These are phyloP conservation scores for Isotomurus palustris DNA, from an alignment of 2,888 invertebrate genomes.

Conservation along the genomic window DNA sequence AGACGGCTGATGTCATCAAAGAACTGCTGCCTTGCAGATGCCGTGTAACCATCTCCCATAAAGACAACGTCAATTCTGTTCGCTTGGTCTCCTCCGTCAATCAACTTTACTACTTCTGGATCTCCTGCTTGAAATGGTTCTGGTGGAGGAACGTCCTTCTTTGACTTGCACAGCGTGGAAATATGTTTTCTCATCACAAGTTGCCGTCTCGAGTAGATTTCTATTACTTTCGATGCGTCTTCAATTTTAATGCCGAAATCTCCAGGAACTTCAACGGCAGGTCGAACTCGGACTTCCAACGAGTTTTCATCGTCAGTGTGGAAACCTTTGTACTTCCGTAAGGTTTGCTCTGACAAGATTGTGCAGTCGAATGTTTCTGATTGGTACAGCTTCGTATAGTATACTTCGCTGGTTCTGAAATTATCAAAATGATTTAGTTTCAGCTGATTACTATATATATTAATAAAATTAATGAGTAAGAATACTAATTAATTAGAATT, in stretches of 20 bases:
- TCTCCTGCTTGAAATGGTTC: not conserved
- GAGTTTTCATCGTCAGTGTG: not conserved
- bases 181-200: not conserved
- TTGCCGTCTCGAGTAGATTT: not conserved
- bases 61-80: conserved; percentile 42
- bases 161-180: not conserved
- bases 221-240: not conserved
- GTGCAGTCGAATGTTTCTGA: not conserved
- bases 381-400: not conserved
- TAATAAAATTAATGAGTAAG: too few species aligned
- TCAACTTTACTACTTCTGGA: conserved; percentile 37
- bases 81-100: conserved; percentile 33
- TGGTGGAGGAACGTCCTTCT: not conserved
- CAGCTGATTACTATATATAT: too few species aligned
- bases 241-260: not conserved
- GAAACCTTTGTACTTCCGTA: conserved; percentile 5
- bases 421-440: not conserved
- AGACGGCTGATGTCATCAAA: conserved; percentile 29
- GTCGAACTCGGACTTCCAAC: not conserved
- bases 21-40: conserved; percentile 15
- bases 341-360: not conserved
- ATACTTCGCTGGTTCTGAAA: not conserved
- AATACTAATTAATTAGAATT: too few species aligned
- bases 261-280: not conserved
- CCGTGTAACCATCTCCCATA: conserved; percentile 40